phyloP scores from a whole-genome alignment of 2,888 invertebrate genomes.

The Ligdia adustata region DNA sequence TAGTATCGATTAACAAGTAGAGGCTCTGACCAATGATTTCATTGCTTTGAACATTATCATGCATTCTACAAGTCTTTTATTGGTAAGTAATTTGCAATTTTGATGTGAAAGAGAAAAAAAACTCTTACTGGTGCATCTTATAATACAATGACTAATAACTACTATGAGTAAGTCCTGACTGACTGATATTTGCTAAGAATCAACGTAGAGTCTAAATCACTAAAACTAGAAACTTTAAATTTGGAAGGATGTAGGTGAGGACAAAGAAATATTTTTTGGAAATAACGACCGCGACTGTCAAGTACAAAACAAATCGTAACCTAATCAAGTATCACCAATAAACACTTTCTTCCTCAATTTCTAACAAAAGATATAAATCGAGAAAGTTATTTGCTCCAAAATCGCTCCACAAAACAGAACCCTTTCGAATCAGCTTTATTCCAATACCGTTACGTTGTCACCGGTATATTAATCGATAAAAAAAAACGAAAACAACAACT shows the following conservation, averaged over 20 bases:
- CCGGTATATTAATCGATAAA: constrained; percentile 57
- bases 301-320: too few relatives aligned
- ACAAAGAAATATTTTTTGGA: too few relatives aligned
- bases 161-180: too few relatives aligned
- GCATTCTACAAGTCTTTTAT: neutral
- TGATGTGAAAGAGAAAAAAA: too few relatives aligned
- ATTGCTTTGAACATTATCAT: constrained; percentile 36
- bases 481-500: constrained; percentile 30
- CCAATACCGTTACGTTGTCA: constrained; percentile 59
- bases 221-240: too few relatives aligned
- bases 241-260: too few relatives aligned
- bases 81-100: neutral
- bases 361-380: constrained; percentile 3
- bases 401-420: constrained; percentile 35
- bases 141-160: too few relatives aligned
- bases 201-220: too few relatives aligned
- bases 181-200: too few relatives aligned
- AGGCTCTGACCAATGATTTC: constrained; percentile 23
- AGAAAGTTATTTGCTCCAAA: constrained; percentile 20
- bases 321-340: too few relatives aligned
- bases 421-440: constrained; percentile 34
- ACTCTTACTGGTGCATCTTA: too few relatives aligned
- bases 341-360: neutral
- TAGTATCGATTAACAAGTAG: constrained; percentile 29
- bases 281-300: too few relatives aligned